Evolutionary conservation across 2,113 vertebrate genomes (phyloP).

Genomic region (Cyanoderma ruficeps): DNA sequence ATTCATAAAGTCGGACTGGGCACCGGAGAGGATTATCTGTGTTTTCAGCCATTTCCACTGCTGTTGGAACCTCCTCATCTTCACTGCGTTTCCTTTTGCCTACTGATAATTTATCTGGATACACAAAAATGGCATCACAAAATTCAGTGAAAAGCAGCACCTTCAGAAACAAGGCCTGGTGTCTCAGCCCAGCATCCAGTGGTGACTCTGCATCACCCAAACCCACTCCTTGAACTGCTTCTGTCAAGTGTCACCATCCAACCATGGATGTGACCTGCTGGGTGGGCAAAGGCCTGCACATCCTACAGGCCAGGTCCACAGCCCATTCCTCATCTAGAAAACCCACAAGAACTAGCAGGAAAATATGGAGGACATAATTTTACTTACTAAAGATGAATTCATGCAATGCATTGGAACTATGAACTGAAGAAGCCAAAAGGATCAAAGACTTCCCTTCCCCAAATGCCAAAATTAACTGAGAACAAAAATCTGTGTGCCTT

Average conservation of each 20-base stretch:
- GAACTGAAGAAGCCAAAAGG: not conserved
- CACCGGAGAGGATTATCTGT: slow-evolving; percentile 92
- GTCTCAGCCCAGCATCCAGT: not conserved
- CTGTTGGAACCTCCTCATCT: slow-evolving; percentile 78
- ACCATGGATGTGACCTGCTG: not conserved
- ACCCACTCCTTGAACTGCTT: not conserved
- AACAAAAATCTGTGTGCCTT: not conserved
- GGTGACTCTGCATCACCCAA: not conserved
- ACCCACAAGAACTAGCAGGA: not conserved
- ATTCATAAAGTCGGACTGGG: slow-evolving; percentile 95
- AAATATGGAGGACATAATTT: not conserved
- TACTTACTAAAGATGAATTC: not conserved
- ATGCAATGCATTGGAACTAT: not conserved
- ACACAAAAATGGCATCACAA: not conserved
- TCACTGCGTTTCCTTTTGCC: slow-evolving; percentile 86
- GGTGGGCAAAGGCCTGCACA: not conserved
- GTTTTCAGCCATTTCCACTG: slow-evolving; percentile 95
- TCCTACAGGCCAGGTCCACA: not conserved
- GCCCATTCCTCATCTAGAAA: not conserved
- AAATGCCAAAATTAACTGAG: not conserved
- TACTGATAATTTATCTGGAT: slow-evolving; percentile 77
- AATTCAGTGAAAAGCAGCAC: not conserved
- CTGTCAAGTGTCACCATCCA: not conserved
- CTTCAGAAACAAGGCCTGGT: not conserved
- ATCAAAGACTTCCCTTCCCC: not conserved